Evolutionary conservation across 37 sponge, comb jelly and placozoan species (phyloP).

Genomic region (Aplysina aerophoba): DNA sequence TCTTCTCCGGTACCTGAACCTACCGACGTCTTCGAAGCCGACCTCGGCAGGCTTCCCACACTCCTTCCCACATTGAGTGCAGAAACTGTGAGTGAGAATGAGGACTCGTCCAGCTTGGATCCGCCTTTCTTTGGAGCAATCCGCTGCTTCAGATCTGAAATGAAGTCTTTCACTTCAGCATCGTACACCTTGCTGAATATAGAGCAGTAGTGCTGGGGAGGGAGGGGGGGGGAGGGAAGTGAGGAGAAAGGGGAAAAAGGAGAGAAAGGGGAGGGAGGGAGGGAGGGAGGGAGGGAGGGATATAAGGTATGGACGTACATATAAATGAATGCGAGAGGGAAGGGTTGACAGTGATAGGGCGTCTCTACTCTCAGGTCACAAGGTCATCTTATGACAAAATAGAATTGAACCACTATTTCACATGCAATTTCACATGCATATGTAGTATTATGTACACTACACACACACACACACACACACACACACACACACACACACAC

Average conservation of each 20-base stretch:
- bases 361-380: no score
- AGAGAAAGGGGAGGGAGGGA: background rate
- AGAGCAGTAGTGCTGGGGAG: slow-evolving; percentile 2
- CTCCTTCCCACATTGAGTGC: background rate
- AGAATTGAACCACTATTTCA: no score
- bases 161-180: slow-evolving; percentile 13
- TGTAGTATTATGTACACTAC: no score
- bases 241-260: background rate
- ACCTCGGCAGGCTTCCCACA: background rate
- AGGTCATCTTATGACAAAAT: no score
- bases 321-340: no score
- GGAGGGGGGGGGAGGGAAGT: background rate
- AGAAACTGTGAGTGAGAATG: slow-evolving; percentile 3
- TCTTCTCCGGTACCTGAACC: background rate
- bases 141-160: background rate
- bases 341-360: no score
- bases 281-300: background rate
- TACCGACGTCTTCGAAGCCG: background rate
- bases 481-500: no score
- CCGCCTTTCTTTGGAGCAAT: background rate
- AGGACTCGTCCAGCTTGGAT: slow-evolving; percentile 12
- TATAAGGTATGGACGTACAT: no score
- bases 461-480: no score
- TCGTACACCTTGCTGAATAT: slow-evolving; percentile 28
- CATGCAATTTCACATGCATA: no score